phyloP scores from a whole-genome alignment of 2,888 invertebrate genomes.

The Pardosa pseudoannulata region DNA sequence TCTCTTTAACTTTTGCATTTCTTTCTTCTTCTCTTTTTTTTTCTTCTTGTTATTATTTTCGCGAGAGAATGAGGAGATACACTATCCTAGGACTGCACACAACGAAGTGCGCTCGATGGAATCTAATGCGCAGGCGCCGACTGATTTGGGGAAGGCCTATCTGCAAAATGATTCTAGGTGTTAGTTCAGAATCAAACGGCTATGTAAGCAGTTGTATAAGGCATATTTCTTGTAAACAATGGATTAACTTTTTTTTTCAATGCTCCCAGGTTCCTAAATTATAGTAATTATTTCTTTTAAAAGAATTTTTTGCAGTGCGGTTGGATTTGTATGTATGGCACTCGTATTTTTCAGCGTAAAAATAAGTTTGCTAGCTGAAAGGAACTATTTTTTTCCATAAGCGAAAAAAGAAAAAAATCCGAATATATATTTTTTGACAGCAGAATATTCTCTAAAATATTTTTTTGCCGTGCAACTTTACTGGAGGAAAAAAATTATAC shows the following conservation, averaged over 20 bases:
- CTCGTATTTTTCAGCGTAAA: neutral
- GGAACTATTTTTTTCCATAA: too few relatives aligned
- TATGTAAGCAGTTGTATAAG: slow-evolving; percentile 1
- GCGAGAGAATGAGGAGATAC: slow-evolving; percentile 26
- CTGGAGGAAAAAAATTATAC: too few relatives aligned
- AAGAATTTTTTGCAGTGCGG: too few relatives aligned
- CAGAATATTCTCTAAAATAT: too few relatives aligned
- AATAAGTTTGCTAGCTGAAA: neutral
- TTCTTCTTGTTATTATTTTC: slow-evolving; percentile 2
- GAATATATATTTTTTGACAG: too few relatives aligned
- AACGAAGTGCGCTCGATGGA: slow-evolving; percentile 66
- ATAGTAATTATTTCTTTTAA: neutral
- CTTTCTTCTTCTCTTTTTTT: neutral
- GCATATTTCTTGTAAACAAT: neutral
- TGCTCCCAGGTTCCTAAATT: neutral
- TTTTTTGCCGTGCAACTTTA: too few relatives aligned
- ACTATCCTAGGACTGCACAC: slow-evolving; percentile 33
- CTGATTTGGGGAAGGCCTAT: slow-evolving; percentile 51
- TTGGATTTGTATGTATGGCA: neutral
- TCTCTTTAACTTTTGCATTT: neutral
- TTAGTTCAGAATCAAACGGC: slow-evolving; percentile 51
- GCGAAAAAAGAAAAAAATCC: too few relatives aligned
- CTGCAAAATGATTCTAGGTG: slow-evolving; percentile 70
- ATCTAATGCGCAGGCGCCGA: slow-evolving; percentile 43
- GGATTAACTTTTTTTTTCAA: neutral